Conservation (phyloP, 2,888 invertebrate species). For the Coremacera marginata region DNA sequence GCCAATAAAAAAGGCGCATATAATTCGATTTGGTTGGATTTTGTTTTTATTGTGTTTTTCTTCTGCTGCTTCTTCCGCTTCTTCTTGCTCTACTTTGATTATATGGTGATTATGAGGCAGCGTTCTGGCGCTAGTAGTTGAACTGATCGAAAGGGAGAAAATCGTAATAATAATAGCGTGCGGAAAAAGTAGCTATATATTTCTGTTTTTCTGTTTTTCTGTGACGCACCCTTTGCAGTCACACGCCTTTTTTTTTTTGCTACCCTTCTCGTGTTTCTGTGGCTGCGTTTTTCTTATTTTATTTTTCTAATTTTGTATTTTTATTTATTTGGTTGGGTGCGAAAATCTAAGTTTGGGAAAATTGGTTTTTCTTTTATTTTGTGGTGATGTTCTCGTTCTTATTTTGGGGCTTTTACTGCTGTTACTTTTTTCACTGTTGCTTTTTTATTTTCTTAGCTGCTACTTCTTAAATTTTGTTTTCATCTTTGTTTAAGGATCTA, state of each 20-base stretch:
- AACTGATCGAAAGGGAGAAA: not conserved
- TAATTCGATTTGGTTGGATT: constrained; percentile 37
- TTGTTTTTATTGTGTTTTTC: not conserved
- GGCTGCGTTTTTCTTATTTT: not conserved
- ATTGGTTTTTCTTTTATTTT: not conserved
- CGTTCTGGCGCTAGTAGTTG: not conserved
- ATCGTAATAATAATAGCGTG: constrained; percentile 8
- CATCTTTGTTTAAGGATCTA: not conserved
- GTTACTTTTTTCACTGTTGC: not conserved
- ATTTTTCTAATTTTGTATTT: not conserved
- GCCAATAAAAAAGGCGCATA: constrained; percentile 27
- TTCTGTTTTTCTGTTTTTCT: not conserved
- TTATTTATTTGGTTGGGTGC: not conserved
- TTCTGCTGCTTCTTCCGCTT: not conserved
- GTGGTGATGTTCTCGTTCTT: not conserved
- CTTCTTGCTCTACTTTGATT: constrained; percentile 12
- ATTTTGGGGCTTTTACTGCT: not conserved
- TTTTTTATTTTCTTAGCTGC: not conserved
- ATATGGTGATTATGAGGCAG: constrained; percentile 25
- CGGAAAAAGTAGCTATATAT: not conserved
- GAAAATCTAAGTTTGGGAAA: not conserved
- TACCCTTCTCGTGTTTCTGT: not conserved
- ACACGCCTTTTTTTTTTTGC: not conserved
- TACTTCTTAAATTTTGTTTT: not conserved
- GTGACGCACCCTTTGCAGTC: not conserved